phyloP scores from a whole-genome alignment of 2,797 vertebrate genomes.

The Hafferia zeledoni region DNA sequence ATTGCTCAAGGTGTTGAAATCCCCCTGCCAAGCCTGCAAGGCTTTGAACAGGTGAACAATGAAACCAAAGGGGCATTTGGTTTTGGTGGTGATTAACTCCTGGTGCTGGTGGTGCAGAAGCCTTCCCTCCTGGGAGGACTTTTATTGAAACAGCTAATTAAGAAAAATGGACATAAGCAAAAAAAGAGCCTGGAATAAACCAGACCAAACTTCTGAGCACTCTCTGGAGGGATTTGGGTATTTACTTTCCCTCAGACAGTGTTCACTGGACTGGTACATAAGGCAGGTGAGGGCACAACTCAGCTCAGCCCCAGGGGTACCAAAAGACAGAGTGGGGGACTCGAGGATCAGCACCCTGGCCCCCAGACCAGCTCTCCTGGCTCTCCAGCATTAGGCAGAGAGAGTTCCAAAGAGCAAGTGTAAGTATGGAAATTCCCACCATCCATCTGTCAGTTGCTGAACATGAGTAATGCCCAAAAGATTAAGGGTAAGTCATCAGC shows the following conservation, averaged over 20 bases:
- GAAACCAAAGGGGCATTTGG: not conserved
- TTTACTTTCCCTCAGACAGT: not conserved
- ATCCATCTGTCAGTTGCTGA: not conserved
- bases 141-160: not conserved
- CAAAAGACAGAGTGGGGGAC: accelerated
- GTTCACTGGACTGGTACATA: accelerated
- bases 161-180: not conserved
- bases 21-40: not conserved
- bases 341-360: not conserved
- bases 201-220: not conserved
- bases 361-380: not conserved
- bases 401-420: not conserved
- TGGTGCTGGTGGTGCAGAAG: not conserved
- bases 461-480: not conserved
- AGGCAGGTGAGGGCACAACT: not conserved
- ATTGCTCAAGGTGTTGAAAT: not conserved
- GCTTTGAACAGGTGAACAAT: not conserved
- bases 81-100: not conserved
- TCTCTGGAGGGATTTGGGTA: not conserved
- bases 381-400: not conserved
- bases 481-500: not conserved
- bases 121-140: not conserved
- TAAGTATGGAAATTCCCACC: not conserved
- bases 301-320: not conserved
- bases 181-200: not conserved